Percentiles rank a stretch among this genome's conserved stretches.
These are phyloP conservation scores for Lytechinus variegatus DNA, from an alignment of 35 echinoderm and acorn worm species.

Conservation along the genomic window DNA sequence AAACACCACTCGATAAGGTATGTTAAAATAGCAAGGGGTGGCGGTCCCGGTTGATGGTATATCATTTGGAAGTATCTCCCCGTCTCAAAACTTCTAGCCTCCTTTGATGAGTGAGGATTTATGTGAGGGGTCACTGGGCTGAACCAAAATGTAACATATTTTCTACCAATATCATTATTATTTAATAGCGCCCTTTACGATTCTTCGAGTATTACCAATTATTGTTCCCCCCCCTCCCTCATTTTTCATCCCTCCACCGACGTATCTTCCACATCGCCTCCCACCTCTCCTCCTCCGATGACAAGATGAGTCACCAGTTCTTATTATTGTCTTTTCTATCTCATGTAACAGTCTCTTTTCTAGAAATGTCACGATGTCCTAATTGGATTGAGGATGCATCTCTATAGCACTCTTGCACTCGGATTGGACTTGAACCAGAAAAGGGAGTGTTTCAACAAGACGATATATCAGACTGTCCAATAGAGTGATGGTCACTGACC, in stretches of 20 bases:
- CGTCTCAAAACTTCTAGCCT: too few relatives aligned
- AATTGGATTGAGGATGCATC: conserved; percentile 6
- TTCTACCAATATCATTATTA: too few relatives aligned
- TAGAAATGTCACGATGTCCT: conserved; percentile 11
- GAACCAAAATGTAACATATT: too few relatives aligned
- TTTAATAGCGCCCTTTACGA: too few relatives aligned
- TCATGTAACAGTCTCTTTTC: neutral
- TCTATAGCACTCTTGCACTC: neutral
- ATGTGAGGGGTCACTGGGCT: too few relatives aligned
- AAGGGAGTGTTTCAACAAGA: neutral
- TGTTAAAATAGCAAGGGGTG: too few relatives aligned
- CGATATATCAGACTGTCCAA: neutral
- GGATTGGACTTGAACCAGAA: conserved; percentile 27
- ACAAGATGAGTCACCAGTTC: neutral
- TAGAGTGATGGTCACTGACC: neutral
- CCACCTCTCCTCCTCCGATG: neutral
- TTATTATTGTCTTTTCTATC: neutral
- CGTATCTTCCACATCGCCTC: neutral
- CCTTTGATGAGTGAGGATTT: too few relatives aligned
- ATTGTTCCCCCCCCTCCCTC: neutral
- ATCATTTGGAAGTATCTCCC: too few relatives aligned
- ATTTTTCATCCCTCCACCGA: neutral
- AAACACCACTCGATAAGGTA: too few relatives aligned
- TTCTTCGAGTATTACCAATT: neutral
- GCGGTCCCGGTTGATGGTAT: too few relatives aligned